These are phyloP conservation scores for Acrossocheilus fasciatus DNA, from an alignment of 2,797 vertebrate species.

Conservation along the genomic window DNA sequence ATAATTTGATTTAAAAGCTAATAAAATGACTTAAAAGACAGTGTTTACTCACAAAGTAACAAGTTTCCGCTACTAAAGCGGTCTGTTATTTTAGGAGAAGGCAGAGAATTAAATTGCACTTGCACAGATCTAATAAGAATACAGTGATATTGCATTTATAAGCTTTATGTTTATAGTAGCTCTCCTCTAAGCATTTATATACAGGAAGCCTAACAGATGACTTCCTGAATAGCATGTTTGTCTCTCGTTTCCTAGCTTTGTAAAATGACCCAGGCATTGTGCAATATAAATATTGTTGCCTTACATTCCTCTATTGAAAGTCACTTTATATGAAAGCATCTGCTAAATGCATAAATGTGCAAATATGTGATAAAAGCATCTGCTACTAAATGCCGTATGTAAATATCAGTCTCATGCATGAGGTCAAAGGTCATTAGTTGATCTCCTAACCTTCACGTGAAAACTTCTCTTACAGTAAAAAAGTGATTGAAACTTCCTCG, in stretches of 20 bases:
- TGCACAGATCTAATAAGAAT: background rate
- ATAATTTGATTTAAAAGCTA: background rate
- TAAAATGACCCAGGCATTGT: background rate
- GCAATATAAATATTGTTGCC: background rate
- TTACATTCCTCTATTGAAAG: background rate
- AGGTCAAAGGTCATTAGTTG: background rate
- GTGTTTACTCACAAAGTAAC: too few relatives aligned
- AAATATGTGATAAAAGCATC: background rate
- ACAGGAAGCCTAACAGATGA: background rate
- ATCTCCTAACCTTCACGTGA: background rate
- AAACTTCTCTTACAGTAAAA: constrained; percentile 9
- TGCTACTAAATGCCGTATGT: background rate
- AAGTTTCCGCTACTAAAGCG: background rate
- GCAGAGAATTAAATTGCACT: background rate
- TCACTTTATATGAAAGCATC: background rate
- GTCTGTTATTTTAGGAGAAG: background rate
- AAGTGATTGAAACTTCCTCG: constrained; percentile 4
- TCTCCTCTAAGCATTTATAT: background rate
- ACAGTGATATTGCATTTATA: background rate
- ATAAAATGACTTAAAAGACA: background rate
- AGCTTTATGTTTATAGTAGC: background rate
- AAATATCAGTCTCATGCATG: background rate
- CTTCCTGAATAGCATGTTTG: background rate
- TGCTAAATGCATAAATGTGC: background rate
- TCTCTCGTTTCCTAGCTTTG: background rate